Evolutionary conservation across 2,888 invertebrate genomes (phyloP).

Genomic region (Pyrrhosoma nymphula): DNA sequence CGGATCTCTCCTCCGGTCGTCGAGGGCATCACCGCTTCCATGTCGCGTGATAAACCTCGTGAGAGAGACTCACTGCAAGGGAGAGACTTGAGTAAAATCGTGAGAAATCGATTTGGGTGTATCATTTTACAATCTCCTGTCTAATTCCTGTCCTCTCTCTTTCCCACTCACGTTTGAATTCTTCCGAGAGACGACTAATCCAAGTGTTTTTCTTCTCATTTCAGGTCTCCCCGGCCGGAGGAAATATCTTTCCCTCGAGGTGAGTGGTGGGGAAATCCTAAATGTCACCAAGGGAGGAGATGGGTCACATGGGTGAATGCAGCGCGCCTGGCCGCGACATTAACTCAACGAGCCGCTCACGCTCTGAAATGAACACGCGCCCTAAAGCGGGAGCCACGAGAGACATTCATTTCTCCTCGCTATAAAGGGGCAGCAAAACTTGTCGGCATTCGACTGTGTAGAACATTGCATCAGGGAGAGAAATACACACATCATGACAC

Average conservation of each 20-base stretch:
- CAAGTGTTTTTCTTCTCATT: background rate
- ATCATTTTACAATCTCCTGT: background rate
- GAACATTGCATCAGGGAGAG: too few species aligned
- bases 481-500: too few species aligned
- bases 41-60: background rate
- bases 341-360: background rate
- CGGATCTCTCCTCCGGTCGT: background rate
- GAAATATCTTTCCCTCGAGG: background rate
- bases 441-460: too few species aligned
- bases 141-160: background rate
- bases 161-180: background rate
- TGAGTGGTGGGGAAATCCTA: background rate
- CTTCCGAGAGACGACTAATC: background rate
- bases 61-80: background rate
- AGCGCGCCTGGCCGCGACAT: background rate
- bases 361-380: background rate
- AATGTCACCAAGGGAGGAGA: background rate
- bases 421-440: too few species aligned
- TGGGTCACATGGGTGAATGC: background rate
- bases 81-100: background rate
- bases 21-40: background rate
- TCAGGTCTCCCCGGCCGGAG: background rate
- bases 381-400: too few species aligned
- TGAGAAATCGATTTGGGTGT: slow-evolving; percentile 19
- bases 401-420: too few species aligned